Percentiles rank a stretch among this genome's conserved stretches.
phyloP scores from a whole-genome alignment of 92 coral and sea anemone species.

The Desmophyllum pertusum region DNA sequence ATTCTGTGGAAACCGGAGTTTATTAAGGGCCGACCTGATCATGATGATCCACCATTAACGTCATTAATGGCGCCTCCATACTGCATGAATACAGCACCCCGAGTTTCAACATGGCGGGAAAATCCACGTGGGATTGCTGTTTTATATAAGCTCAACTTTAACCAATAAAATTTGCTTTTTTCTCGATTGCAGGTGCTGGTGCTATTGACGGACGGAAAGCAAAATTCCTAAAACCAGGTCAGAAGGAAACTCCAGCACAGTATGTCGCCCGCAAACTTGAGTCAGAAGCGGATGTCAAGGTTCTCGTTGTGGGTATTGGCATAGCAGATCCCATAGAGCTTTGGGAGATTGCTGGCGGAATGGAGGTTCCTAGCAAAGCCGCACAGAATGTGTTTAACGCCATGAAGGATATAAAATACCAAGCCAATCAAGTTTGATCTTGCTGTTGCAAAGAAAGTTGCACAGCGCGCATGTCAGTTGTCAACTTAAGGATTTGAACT shows the following conservation, averaged over 20 bases:
- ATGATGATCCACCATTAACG: too few species aligned
- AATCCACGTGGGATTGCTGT: too few species aligned
- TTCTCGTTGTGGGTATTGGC: constrained; percentile 11
- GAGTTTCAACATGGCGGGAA: too few species aligned
- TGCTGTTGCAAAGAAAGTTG: background rate
- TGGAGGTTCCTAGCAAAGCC: background rate
- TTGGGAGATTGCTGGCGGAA: background rate
- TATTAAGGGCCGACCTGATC: too few species aligned
- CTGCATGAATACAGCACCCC: too few species aligned
- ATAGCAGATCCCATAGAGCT: constrained; percentile 2
- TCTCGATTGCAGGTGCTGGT: constrained; percentile 1
- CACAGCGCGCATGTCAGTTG: background rate
- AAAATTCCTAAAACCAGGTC: too few species aligned
- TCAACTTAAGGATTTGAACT: too few species aligned
- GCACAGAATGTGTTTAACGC: background rate
- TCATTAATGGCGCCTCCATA: too few species aligned
- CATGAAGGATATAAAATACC: too few species aligned
- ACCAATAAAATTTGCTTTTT: background rate
- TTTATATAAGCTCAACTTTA: too few species aligned
- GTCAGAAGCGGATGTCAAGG: background rate
- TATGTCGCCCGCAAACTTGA: background rate
- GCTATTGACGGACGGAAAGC: constrained; percentile 25
- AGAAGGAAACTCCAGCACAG: background rate
- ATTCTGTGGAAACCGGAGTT: too few species aligned
- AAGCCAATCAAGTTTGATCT: background rate